phyloP scores from a whole-genome alignment of 2,113 vertebrate genomes.

The Lagopus muta region DNA sequence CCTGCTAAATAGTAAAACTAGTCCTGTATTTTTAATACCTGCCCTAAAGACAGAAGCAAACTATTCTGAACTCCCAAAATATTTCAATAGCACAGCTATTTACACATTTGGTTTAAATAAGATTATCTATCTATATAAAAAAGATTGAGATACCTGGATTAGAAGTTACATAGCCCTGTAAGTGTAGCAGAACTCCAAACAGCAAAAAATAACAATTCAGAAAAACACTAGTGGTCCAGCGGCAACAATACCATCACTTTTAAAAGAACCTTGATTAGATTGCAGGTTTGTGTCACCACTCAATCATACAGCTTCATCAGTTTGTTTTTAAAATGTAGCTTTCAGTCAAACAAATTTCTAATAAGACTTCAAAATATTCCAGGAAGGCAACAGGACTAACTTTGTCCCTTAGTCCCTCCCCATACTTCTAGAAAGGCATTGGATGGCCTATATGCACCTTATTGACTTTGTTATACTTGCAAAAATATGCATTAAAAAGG shows the following conservation, averaged over 20 bases:
- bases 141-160: constrained; percentile 56
- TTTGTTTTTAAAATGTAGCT: constrained; percentile 8
- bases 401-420: neutral
- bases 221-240: neutral
- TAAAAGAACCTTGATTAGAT: constrained; percentile 1
- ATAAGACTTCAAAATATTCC: constrained; percentile 44
- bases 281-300: neutral
- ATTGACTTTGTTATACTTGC: constrained; percentile 27
- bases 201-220: constrained; percentile 14
- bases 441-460: constrained; percentile 72
- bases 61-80: constrained; percentile 20
- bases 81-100: constrained; percentile 11
- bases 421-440: constrained; percentile 73
- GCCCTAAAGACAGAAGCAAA: neutral
- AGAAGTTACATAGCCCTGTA: constrained; percentile 46
- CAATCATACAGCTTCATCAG: neutral
- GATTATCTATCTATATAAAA: constrained; percentile 27
- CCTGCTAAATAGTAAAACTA: constrained; percentile 6
- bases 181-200: constrained; percentile 22
- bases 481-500: constrained; percentile 35
- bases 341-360: constrained; percentile 16
- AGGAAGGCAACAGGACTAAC: constrained; percentile 43
- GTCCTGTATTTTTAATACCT: neutral
- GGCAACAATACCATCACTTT: neutral
- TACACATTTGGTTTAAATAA: constrained; percentile 59